Base-by-base conservation (phyloP, 2,113 vertebrate species). In the Hypocryptadius cinnamomeus region DNA sequence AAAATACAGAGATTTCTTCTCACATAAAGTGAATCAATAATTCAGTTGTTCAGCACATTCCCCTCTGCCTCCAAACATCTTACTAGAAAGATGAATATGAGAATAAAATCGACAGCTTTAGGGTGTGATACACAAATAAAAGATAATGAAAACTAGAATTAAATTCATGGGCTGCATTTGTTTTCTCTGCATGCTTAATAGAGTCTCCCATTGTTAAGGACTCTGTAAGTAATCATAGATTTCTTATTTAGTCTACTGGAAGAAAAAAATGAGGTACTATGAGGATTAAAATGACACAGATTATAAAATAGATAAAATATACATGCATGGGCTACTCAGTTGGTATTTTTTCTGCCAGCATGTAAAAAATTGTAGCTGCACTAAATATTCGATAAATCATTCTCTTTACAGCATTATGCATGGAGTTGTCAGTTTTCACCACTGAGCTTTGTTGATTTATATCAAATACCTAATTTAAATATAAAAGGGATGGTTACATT, bases 101-200 rank as follows among this genome's bases (percentile, higher is more conserved):
- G 92, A 96, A 96, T 84, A 86, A 69, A 94, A 96, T 93, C 59
- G 82, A 95, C 95, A 96, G 97, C 96, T 97, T 95, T 95, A 95
- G 98, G 96, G 94, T 97, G 72, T 87, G 84, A 96, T 92, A 78
- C 85, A 96, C 94, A 97, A 97, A 94, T 92, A 94, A 94, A 94
- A 97, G 96, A 97, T 94, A 96, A 96, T 96, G 89, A 96, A 96
- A 97, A 96, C 82, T 90, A 94, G 95, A 97, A 97, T 95, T 97
- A 96, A 96, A 97, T 94, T 94, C 96, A 96, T 96, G 95, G 83
- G 69, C 79, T 94, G 81, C 56, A 91, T 95, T 96, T 95, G 87
- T 97, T 97, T 96, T 96, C 93, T 94, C 92, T 97, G 92, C 87
- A 84, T 95, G 87, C 68, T 93, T 96, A 96, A 95, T 93, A 64